Conservation (phyloP, 1,140 invertebrate species). For the Rhagoletis pomonella region DNA sequence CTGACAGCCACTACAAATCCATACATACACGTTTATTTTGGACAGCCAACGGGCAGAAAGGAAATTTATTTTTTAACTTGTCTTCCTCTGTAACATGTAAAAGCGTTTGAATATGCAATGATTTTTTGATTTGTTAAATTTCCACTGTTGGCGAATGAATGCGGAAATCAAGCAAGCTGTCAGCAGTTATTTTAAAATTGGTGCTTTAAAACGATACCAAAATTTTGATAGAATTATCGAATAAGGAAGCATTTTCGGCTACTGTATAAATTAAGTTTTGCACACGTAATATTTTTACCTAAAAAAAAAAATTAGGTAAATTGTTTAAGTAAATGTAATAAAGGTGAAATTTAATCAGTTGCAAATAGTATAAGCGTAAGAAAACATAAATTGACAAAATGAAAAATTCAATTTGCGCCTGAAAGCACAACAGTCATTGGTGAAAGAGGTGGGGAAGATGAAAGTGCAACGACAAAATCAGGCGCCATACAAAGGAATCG, state of each 20-base stretch:
- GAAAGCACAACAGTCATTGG: not conserved
- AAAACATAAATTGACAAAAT: not conserved
- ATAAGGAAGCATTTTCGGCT: not conserved
- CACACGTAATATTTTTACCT: too few species aligned
- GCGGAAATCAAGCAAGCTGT: not conserved
- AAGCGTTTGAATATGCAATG: slow-evolving; percentile 5
- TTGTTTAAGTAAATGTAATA: slow-evolving; percentile 1
- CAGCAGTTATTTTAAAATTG: not conserved
- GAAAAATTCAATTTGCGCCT: slow-evolving; percentile 6
- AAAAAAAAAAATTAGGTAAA: not conserved
- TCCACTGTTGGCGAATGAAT: not conserved
- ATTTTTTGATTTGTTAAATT: slow-evolving; percentile 16
- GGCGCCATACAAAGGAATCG: too few species aligned
- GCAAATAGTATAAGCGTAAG: not conserved
- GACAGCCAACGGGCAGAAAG: not conserved
- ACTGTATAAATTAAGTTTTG: not conserved
- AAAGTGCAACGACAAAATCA: not conserved
- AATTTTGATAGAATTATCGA: not conserved
- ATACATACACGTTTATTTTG: not conserved
- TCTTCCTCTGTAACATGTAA: not conserved
- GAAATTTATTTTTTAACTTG: not conserved
- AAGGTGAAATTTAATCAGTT: slow-evolving; percentile 10
- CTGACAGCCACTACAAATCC: not conserved
- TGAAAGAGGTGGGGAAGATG: not conserved
- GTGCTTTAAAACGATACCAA: not conserved